Percentiles rank a stretch among this genome's conserved stretches.
phyloP scores from a whole-genome alignment of 2,888 invertebrate species.

The Ennomos erosarius region DNA sequence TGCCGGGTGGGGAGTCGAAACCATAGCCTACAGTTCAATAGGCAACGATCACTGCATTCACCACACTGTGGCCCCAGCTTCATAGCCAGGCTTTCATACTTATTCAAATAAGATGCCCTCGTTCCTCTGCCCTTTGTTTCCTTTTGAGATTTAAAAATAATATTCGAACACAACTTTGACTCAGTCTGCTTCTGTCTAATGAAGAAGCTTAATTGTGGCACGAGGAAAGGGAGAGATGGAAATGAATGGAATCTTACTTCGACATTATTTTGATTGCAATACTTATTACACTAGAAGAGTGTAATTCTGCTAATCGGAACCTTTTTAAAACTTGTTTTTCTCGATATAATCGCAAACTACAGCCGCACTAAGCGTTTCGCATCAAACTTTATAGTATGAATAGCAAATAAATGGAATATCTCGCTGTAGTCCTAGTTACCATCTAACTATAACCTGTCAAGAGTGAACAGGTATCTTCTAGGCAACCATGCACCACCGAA shows the following conservation, averaged over 20 bases:
- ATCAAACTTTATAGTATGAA: no score
- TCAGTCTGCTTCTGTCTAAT: constrained; percentile 24
- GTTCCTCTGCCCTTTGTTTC: constrained; percentile 46
- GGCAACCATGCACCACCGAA: no score
- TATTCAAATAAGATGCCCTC: constrained; percentile 54
- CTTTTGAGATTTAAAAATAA: constrained; percentile 41
- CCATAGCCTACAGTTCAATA: no score
- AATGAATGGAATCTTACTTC: constrained; percentile 12
- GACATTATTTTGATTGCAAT: not conserved
- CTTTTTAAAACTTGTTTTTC: no score
- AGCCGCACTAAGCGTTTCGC: no score
- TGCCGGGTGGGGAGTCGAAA: no score
- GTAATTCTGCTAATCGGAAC: not conserved
- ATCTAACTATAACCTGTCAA: no score
- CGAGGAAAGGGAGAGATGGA: constrained; percentile 21
- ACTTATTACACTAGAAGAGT: not conserved
- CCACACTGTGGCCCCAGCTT: not conserved
- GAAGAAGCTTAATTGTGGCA: constrained; percentile 26
- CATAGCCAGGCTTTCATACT: constrained; percentile 42
- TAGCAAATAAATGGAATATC: no score
- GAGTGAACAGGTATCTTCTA: no score
- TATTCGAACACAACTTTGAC: constrained; percentile 39
- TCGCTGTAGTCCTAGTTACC: no score
- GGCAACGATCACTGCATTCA: constrained; percentile 19
- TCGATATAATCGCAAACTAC: no score